Base-by-base conservation (phyloP, 2,113 vertebrate genomes). In the Aviceda subcristata region DNA sequence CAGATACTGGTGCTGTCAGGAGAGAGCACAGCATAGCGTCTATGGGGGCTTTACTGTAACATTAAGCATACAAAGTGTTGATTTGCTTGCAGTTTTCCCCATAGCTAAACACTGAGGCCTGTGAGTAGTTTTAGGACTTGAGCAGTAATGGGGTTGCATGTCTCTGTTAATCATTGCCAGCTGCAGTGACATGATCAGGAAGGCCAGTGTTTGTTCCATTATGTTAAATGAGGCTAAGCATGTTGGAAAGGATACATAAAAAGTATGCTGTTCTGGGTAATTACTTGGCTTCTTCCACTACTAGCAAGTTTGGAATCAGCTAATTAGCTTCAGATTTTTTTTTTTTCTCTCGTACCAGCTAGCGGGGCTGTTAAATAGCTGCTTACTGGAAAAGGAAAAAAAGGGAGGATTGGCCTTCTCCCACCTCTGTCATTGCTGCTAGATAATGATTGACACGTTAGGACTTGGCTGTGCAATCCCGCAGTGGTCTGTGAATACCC, bases 91-190 rank as follows among this genome's bases (percentile, higher is more conserved):
- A 97, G 96, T 97, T 97, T 82, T 85, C 97, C 97, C 96, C 96
- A 95, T 96, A 96, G 92, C 95, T 95, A 95, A 95, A 97, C 96
- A 97, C 95, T 94, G 97, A 98, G 97, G 97, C 94, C 97, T 98
- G 97, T 98, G 98, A 97, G 96, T 98, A 98, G 98, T 86, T 97
- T 81, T 97, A 97, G 98, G 98, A 98, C 96, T 98, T 12, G 94
- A 98, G 97, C 94, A 91, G 98, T 97, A 96, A 88, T 94, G 97
- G 98, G 98, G 97, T 97, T 98, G 97, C 98, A 98, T 98, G 97
- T 98, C 71, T 98, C 94, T 98, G 98, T 98, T 98, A 98, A 98
- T 98, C 97, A 98, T 98, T 98, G 98, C 98, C 96, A 98, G 98
- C 98, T 98, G 98, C 98, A 98, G 98, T 98, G 98, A 98, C 98